These are phyloP conservation scores for Sebastes cheni DNA, from an alignment of 2,797 vertebrate genomes.

Conservation along the genomic window DNA sequence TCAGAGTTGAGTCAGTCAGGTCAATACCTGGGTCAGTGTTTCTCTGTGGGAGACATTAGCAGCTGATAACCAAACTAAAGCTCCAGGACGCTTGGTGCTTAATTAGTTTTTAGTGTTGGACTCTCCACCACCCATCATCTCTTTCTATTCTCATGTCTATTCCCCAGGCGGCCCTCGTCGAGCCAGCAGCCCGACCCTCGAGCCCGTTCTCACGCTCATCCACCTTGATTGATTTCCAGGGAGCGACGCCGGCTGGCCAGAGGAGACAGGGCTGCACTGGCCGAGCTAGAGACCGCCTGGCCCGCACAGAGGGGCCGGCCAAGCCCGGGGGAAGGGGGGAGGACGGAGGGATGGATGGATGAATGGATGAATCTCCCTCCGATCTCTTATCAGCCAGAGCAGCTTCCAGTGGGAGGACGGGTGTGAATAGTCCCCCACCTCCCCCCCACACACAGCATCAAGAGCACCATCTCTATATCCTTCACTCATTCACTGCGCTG, in stretches of 20 bases:
- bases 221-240: slow-evolving; percentile 74
- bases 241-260: slow-evolving; percentile 55
- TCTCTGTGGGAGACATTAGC: background rate
- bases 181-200: slow-evolving; percentile 48
- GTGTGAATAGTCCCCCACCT: slow-evolving; percentile 32
- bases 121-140: slow-evolving; percentile 10
- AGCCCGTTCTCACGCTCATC: slow-evolving; percentile 73
- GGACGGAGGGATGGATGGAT: slow-evolving; percentile 42
- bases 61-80: slow-evolving; percentile 3
- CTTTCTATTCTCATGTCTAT: slow-evolving; percentile 35
- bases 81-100: slow-evolving; percentile 2
- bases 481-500: too few species aligned
- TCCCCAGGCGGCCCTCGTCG: slow-evolving; percentile 52
- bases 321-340: slow-evolving; percentile 15
- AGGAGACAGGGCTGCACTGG: slow-evolving; percentile 36
- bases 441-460: background rate
- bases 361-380: slow-evolving; percentile 53
- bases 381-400: slow-evolving; percentile 81
- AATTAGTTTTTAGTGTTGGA: slow-evolving; percentile 47
- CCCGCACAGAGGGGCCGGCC: slow-evolving; percentile 28
- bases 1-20: background rate
- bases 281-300: slow-evolving; percentile 53
- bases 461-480: too few species aligned
- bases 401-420: slow-evolving; percentile 66
- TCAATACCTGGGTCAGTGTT: slow-evolving; percentile 8